phyloP scores from a whole-genome alignment of 2,888 invertebrate genomes.

The Agonopterix heracliana region DNA sequence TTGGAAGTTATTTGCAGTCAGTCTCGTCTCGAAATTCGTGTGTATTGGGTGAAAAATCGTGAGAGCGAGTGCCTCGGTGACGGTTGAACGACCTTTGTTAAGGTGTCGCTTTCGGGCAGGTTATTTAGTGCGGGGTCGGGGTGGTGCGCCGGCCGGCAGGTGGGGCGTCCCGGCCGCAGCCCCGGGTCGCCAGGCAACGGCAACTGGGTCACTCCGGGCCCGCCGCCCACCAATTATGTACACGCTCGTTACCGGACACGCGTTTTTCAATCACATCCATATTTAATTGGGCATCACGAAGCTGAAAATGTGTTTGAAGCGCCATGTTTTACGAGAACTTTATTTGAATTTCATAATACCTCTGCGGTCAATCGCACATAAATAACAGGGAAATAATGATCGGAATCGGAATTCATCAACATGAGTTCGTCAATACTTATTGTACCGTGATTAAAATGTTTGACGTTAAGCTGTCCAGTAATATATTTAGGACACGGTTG shows the following conservation, averaged over 20 bases:
- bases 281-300: conserved; percentile 75
- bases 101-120: conserved; percentile 75
- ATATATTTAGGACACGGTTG: no score
- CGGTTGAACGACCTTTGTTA: conserved; percentile 75
- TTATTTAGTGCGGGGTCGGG: conserved; percentile 57
- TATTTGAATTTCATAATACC: conserved; percentile 42
- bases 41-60: conserved; percentile 41
- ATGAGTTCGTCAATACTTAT: neutral
- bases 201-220: conserved; percentile 74
- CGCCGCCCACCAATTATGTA: conserved; percentile 73
- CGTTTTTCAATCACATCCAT: conserved; percentile 77
- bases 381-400: conserved; percentile 5
- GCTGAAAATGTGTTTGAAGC: conserved; percentile 69
- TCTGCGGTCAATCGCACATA: conserved; percentile 13
- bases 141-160: conserved; percentile 20
- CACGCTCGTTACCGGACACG: conserved; percentile 77
- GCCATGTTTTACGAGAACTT: conserved; percentile 61
- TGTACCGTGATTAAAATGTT: no score
- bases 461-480: no score
- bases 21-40: conserved; percentile 11
- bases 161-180: conserved; percentile 35
- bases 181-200: conserved; percentile 70
- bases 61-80: conserved; percentile 44
- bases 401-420: neutral
- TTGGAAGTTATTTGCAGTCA: conserved; percentile 12